Evolutionary conservation across 2,888 invertebrate species (phyloP), one percentile per base, ranked within the genome.

Genomic region (Syrista parreyssii): DNA sequence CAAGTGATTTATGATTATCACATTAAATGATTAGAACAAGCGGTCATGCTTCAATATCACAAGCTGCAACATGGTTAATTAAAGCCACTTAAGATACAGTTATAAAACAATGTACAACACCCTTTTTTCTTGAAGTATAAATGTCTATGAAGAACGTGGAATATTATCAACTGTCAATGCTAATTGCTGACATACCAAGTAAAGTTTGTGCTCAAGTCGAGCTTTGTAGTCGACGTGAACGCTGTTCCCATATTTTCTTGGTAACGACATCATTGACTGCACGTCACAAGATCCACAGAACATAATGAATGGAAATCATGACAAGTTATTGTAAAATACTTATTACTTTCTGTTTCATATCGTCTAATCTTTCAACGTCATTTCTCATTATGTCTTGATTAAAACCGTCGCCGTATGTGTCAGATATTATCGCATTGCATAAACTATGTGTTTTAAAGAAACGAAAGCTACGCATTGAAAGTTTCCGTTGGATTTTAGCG

Each of bases 121-220:
- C 23, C 55, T 55, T 55, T 55, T 23, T 55, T 55, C 55, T 55
- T 23, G 9, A 55, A 23, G 2, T 55, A 55, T 23, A 55, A 55
- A 55, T 15, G 2, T 55, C 2, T 40, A 40, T 40, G 6, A 40
- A 40, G 40, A 40, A 15, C 40, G 15, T 40, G 9, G 23, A 55
- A 55, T 55, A 23, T 55, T 23, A 55, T 55, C 23, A 23, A 55
- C 9, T 55, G 23, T 55, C 55, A 23, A 55, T 23, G 23, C 9
- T 55, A 55, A 55, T 55, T 71, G 11, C 71, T 31, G 4, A 88
- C 91, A 88, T 91, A 94, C 94, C 92, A 94, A 89, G 86, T 94
- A 94, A 80, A 94, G 88, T 89, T 94, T 94, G 88, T 94, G 93
- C 86, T 94, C 94, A 74, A 94, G 90, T 85, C 93, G 93, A 68